These are phyloP conservation scores for Hyposoter dolosus DNA, from an alignment of 2,888 invertebrate genomes.

Conservation along the genomic window DNA sequence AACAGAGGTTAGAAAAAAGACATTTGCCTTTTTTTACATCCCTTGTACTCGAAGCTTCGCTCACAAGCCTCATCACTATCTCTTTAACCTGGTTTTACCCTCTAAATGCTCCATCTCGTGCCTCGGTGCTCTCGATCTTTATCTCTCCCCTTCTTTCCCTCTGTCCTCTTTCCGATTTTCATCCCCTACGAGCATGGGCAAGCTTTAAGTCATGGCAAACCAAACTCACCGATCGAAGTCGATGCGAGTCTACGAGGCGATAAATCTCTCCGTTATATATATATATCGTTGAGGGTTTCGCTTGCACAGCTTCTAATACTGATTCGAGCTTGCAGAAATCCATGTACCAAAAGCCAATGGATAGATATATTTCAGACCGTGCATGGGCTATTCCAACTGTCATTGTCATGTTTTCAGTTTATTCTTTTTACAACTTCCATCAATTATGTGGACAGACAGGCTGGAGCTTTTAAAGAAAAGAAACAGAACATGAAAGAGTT, in stretches of 20 bases:
- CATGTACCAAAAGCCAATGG: slow-evolving; percentile 21
- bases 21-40: slow-evolving; percentile 22
- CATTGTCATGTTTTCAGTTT: neutral
- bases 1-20: neutral
- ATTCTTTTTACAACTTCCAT: neutral
- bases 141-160: slow-evolving; percentile 2
- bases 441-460: neutral
- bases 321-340: slow-evolving; percentile 29
- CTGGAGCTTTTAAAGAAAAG: neutral
- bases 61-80: slow-evolving; percentile 3
- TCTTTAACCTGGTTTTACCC: slow-evolving; percentile 27
- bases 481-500: neutral
- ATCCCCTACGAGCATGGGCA: neutral
- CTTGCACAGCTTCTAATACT: slow-evolving; percentile 35
- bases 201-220: slow-evolving; percentile 47
- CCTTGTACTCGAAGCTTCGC: slow-evolving; percentile 20
- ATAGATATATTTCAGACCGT: slow-evolving; percentile 18
- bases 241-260: slow-evolving; percentile 47
- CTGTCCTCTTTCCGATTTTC: slow-evolving; percentile 16
- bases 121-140: slow-evolving; percentile 55
- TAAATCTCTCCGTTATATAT: slow-evolving; percentile 47
- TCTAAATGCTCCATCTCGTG: slow-evolving; percentile 54
- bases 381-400: neutral
- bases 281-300: slow-evolving; percentile 28
- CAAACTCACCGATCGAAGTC: slow-evolving; percentile 61